A percentile compares a stretch with the other conserved stretches of the same genome.
Conservation (phyloP, 2,888 invertebrate genomes). For the Euplagia quadripunctaria region DNA sequence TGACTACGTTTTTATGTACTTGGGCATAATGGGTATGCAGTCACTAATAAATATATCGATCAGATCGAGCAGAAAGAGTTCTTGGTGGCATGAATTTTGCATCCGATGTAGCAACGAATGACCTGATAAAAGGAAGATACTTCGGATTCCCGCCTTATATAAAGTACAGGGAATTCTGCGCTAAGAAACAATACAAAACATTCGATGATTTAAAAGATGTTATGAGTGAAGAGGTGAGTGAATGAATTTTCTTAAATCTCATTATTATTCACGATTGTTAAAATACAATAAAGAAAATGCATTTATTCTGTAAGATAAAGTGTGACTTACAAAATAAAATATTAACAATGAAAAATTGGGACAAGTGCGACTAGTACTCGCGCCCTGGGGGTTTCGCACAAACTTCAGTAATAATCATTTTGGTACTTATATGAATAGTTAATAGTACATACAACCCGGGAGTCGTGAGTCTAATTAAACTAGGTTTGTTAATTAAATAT, state of each 20-base stretch:
- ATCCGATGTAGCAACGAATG: constrained; percentile 10
- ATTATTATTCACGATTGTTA: no score
- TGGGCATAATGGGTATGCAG: no score
- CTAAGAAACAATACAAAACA: constrained; percentile 2
- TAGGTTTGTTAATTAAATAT: neutral
- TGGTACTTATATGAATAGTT: neutral
- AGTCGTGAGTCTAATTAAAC: neutral
- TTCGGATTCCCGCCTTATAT: constrained; percentile 25
- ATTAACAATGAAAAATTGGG: neutral
- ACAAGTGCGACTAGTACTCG: neutral
- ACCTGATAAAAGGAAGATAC: constrained; percentile 21
- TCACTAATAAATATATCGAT: no score
- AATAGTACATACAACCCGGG: neutral
- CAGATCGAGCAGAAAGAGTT: constrained; percentile 21
- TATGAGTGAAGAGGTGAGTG: constrained; percentile 20
- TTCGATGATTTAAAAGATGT: constrained; percentile 20
- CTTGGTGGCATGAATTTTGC: neutral
- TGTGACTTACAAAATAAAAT: neutral
- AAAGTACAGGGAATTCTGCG: constrained; percentile 26
- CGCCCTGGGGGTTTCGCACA: neutral
- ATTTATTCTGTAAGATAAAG: neutral
- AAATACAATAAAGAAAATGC: no score
- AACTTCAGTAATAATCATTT: constrained; percentile 1
- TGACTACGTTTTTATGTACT: no score
- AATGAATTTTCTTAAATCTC: neutral